phyloP scores from a whole-genome alignment of 1,140 invertebrate species.

The Penaeus japonicus region DNA sequence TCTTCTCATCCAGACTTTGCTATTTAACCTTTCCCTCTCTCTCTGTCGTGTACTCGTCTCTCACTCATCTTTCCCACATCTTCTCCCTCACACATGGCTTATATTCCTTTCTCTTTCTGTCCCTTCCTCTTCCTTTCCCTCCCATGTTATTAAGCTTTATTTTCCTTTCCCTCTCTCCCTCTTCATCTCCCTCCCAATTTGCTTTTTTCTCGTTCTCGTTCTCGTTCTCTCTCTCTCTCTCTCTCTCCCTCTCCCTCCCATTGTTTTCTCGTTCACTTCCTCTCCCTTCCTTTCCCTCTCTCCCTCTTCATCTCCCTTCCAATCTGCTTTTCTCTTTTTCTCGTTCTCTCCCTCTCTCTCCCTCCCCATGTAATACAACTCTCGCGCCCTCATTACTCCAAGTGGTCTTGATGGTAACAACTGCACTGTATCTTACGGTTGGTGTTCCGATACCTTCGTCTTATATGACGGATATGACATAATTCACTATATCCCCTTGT shows the following conservation, averaged over 20 bases:
- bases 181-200: too few relatives aligned
- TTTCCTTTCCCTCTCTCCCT: too few relatives aligned
- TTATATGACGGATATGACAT: too few relatives aligned
- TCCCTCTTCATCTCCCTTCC: background rate
- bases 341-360: background rate
- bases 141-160: too few relatives aligned
- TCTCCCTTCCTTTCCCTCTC: background rate
- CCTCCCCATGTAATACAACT: background rate
- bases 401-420: too few relatives aligned
- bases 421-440: too few relatives aligned
- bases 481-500: background rate
- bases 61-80: slow-evolving; percentile 54
- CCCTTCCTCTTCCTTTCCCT: background rate
- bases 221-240: too few relatives aligned
- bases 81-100: slow-evolving; percentile 47
- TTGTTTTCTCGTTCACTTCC: too few relatives aligned
- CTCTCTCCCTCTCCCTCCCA: too few relatives aligned
- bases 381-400: background rate
- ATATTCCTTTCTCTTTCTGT: slow-evolving; percentile 11
- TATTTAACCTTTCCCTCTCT: background rate
- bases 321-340: background rate
- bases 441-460: too few relatives aligned
- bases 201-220: too few relatives aligned
- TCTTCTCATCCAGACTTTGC: slow-evolving; percentile 22
- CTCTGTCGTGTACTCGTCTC: background rate